Percentiles rank a stretch among this genome's conserved stretches.
These are phyloP conservation scores for Peucedramus taeniatus DNA, from an alignment of 2,113 vertebrate genomes.

Conservation along the genomic window DNA sequence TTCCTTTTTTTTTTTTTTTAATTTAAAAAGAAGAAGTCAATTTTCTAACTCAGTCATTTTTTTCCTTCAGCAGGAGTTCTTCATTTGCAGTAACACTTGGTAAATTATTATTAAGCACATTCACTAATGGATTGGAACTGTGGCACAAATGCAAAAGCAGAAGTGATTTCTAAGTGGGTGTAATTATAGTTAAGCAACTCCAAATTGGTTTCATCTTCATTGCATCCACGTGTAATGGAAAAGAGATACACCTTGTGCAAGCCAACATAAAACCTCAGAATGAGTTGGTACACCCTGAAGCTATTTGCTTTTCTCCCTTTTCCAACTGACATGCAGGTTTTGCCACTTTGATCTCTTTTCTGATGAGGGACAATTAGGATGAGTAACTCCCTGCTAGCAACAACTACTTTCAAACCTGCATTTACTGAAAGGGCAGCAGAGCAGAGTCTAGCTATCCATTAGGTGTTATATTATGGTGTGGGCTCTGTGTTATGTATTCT, in stretches of 20 bases:
- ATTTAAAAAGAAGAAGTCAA: neutral
- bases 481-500: accelerated
- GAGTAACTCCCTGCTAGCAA: neutral
- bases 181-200: neutral
- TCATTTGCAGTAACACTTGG: neutral
- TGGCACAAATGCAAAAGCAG: neutral
- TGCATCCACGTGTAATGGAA: neutral
- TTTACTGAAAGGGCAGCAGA: neutral
- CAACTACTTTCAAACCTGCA: neutral
- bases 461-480: neutral
- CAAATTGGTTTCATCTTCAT: neutral
- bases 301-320: neutral
- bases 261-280: neutral
- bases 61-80: neutral
- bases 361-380: neutral
- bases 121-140: neutral
- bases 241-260: neutral
- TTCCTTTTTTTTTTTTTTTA: neutral
- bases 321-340: neutral
- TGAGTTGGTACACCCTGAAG: neutral
- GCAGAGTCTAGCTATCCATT: neutral
- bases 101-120: neutral
- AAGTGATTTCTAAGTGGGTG: neutral
- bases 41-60: neutral
- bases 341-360: neutral